Base-by-base conservation (phyloP, 2,888 invertebrate species). In the Pseudococcus longispinus region DNA sequence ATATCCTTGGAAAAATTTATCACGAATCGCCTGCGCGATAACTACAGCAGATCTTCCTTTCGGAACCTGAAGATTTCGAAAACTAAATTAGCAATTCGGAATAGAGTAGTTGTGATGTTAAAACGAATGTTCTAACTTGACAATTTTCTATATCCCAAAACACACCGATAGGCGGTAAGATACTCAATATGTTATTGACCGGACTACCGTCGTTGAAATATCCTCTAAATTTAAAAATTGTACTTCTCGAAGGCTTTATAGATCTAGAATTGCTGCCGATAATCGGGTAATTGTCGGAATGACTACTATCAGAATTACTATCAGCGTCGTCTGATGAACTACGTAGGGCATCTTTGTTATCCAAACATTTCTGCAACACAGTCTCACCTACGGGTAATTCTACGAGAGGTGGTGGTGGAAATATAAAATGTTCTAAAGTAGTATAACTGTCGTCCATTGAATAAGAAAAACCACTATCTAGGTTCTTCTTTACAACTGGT, bases 121-220 rank as follows among this genome's bases (percentile, higher is more conserved):
- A 13, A 42, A 84, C 15, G 29, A 15, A 26, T 29, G 0, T 26
- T 26, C 90, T 89, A 91, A 94, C 94, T 91, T 94, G 94, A 91
- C 96, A 96, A 91, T 97, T 97, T 92, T 97, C 96, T 90, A 97
- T 97, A 90, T 97, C 97, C 97, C 97, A 97, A 91, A 96, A 97
- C 89, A 97, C 95, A 83, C 96, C 96, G 90, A 97, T 94, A 1
- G 96, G 95, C 44, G 93, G 93, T 87, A 93, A 89, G 4, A 86
- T 83, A 42, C 70, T 87, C 18, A 83, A 51, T 11, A 83, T 65
- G 82, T 83, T 87, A 20, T 83, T 83, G 5, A 87, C 87, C 18
- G 87, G 87, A 70, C 87, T 87, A 13, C 83, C 83, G 20, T 87
- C 83, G 32, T 65, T 74, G 9, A 83, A 70, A 84, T 65, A 84